These are phyloP conservation scores for Drosophila rufa DNA, from an alignment of 1,140 invertebrate genomes.

Conservation along the genomic window DNA sequence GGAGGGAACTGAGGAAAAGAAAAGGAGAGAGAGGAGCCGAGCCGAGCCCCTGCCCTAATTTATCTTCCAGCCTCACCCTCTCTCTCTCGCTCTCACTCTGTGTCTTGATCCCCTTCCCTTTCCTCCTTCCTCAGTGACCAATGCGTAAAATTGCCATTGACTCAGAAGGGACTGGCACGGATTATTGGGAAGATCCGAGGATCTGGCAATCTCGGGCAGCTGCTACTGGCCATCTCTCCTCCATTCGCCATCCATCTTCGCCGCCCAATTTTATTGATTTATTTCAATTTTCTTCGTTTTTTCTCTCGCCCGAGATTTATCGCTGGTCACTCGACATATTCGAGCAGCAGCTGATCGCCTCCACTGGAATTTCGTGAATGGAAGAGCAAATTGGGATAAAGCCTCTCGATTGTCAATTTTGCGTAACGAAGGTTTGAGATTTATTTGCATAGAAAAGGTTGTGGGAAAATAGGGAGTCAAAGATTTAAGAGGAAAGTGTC, in stretches of 20 bases:
- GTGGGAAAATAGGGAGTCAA: conserved; percentile 1
- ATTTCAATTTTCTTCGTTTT: conserved; percentile 50
- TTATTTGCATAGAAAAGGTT: conserved; percentile 27
- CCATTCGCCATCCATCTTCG: not conserved
- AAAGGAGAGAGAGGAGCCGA: conserved; percentile 1
- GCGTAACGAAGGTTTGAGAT: conserved; percentile 47
- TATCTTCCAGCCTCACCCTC: conserved; percentile 47
- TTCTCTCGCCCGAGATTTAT: conserved; percentile 49
- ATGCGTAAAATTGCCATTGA: conserved; percentile 76
- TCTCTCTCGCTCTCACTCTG: not conserved
- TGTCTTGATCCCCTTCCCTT: not conserved
- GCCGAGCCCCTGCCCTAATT: conserved; percentile 51
- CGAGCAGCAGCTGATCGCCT: conserved; percentile 44
- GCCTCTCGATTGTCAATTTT: conserved; percentile 42
- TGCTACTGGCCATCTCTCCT: conserved; percentile 31
- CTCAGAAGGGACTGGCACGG: conserved; percentile 50
- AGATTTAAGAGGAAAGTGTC: not conserved
- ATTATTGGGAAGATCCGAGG: conserved; percentile 54
- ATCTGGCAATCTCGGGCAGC: conserved; percentile 3
- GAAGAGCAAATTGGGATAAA: conserved; percentile 26
- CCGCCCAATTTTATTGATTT: conserved; percentile 67
- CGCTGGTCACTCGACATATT: conserved; percentile 39
- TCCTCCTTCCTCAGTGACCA: conserved; percentile 55
- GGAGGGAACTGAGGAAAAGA: conserved; percentile 11
- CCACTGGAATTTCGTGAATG: conserved; percentile 17